These are phyloP conservation scores for Ficedula albicollis DNA, from an alignment of 2,797 vertebrate genomes.

Conservation along the genomic window DNA sequence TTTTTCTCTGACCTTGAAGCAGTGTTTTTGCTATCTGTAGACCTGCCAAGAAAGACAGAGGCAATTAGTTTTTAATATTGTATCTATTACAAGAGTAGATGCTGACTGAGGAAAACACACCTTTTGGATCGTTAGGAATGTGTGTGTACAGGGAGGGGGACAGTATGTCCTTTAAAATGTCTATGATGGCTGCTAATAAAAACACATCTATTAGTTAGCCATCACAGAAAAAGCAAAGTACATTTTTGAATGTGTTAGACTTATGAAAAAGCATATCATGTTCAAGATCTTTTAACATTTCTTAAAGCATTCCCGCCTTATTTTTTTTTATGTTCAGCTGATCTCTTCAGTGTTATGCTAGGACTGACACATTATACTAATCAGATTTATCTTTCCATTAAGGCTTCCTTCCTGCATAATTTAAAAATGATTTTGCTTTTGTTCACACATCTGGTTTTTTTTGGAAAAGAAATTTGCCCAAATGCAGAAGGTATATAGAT, in stretches of 20 bases:
- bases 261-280: background rate
- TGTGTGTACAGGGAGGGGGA: background rate
- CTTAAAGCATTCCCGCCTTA: background rate
- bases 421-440: background rate
- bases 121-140: background rate
- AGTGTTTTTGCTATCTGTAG: background rate
- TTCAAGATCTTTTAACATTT: background rate
- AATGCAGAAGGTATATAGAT: background rate
- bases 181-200: background rate
- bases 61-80: background rate
- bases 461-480: background rate
- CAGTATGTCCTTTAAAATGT: background rate
- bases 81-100: background rate
- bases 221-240: background rate
- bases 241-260: background rate
- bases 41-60: background rate
- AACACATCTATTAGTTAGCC: background rate
- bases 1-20: background rate
- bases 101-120: background rate
- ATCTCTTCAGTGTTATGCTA: background rate
- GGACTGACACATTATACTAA: background rate
- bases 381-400: background rate
- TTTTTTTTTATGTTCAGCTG: background rate
- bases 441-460: background rate
- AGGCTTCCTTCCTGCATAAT: background rate